phyloP scores from a whole-genome alignment of 2,113 vertebrate genomes.

The Oryzias javanicus region DNA sequence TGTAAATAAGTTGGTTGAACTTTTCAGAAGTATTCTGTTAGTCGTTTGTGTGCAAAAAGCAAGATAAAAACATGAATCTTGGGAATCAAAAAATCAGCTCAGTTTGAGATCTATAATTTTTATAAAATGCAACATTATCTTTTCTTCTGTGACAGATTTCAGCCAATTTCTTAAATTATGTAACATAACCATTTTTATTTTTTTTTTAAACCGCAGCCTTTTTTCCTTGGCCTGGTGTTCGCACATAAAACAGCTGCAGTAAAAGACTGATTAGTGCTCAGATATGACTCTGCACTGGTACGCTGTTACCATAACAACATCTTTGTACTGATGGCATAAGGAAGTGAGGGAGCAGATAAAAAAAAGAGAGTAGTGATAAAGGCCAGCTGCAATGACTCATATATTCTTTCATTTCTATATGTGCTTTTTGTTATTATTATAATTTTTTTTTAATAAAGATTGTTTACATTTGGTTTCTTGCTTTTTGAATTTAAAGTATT shows the following conservation, averaged over 20 bases:
- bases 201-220: not conserved
- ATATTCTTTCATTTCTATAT: not conserved
- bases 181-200: not conserved
- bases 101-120: not conserved
- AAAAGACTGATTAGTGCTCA: conserved; percentile 40
- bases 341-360: not conserved
- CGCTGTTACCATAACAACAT: conserved; percentile 63
- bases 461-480: not conserved
- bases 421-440: not conserved
- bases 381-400: conserved; percentile 1
- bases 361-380: conserved; percentile 18
- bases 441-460: not conserved
- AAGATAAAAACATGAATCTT: not conserved
- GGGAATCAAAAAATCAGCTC: not conserved
- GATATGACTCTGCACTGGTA: conserved; percentile 42
- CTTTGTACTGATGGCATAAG: conserved; percentile 25
- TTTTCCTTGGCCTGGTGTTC: too few species aligned
- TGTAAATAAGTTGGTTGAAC: too few species aligned
- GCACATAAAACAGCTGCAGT: not conserved
- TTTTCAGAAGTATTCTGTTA: too few species aligned
- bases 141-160: not conserved
- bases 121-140: not conserved
- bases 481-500: too few species aligned
- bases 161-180: conserved; percentile 1
- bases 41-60: too few species aligned